Percentiles rank a stretch among this genome's conserved stretches.
phyloP scores from a whole-genome alignment of 2,888 invertebrate genomes.

The Pristionchus entomophagus region DNA sequence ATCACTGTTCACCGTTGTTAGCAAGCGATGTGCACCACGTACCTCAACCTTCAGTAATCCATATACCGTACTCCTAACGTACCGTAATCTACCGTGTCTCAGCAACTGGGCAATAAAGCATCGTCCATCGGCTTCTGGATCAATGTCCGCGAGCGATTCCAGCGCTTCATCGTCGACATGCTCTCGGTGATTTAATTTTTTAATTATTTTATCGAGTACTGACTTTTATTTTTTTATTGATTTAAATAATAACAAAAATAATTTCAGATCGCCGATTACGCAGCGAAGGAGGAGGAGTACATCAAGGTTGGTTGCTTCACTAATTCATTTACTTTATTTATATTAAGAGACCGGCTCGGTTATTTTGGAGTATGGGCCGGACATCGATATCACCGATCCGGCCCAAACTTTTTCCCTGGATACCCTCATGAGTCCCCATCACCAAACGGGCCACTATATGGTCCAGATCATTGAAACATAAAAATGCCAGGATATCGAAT shows the following conservation, averaged over 20 bases:
- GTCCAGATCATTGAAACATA: too few relatives aligned
- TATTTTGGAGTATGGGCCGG: too few relatives aligned
- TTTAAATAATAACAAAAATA: neutral
- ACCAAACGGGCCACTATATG: too few relatives aligned
- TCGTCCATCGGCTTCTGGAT: neutral
- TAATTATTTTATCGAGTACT: neutral
- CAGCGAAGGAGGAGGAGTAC: neutral
- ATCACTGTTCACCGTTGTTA: neutral
- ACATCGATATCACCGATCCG: too few relatives aligned
- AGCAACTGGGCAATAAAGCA: slow-evolving; percentile 1
- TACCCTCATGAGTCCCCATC: too few relatives aligned
- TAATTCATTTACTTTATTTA: too few relatives aligned
- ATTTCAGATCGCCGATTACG: neutral
- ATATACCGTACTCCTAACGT: neutral
- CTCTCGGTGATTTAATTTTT: neutral
- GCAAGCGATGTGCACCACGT: neutral
- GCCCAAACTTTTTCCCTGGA: too few relatives aligned
- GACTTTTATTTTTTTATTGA: neutral
- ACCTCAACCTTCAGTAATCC: too few relatives aligned
- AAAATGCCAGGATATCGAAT: too few relatives aligned
- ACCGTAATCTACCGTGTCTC: neutral
- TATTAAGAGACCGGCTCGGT: too few relatives aligned
- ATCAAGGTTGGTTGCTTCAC: neutral
- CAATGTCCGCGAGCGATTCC: neutral
- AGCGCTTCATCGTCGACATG: slow-evolving; percentile 39